These are phyloP conservation scores for Palaemon carinicauda DNA, from an alignment of 1,140 invertebrate genomes.

Conservation along the genomic window DNA sequence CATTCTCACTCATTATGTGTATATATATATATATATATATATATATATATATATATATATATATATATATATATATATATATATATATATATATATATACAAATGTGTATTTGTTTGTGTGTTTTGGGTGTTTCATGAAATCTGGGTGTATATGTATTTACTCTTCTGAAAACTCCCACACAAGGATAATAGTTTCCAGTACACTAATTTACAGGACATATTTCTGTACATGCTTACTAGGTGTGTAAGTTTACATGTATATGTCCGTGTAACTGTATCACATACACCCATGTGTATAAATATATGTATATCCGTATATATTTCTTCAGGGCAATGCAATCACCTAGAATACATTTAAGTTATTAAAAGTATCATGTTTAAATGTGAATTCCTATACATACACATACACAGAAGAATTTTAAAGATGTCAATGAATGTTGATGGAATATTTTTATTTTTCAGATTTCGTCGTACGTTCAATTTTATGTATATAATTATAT, in stretches of 20 bases:
- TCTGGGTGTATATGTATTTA: not conserved
- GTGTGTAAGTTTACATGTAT: not conserved
- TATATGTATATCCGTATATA: conserved; percentile 36
- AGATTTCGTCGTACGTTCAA: too few species aligned
- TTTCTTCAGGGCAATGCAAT: not conserved
- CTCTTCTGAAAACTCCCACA: not conserved
- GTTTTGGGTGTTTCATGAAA: not conserved
- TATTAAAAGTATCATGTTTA: too few species aligned
- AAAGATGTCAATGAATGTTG: too few species aligned
- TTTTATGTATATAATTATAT: too few species aligned
- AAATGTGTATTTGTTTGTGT: not conserved
- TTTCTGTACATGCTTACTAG: not conserved
- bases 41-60: not conserved
- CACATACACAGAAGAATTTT: too few species aligned
- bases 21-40: too few species aligned
- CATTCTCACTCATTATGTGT: too few species aligned
- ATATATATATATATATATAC: not conserved
- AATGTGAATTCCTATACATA: too few species aligned
- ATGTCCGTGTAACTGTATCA: not conserved
- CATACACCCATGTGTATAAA: not conserved
- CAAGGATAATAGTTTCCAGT: not conserved
- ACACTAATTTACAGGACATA: not conserved
- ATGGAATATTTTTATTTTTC: too few species aligned
- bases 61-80: not conserved
- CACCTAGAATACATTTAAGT: too few species aligned